Base-by-base conservation (phyloP, 2,113 vertebrate species). In the Petromus typicus region DNA sequence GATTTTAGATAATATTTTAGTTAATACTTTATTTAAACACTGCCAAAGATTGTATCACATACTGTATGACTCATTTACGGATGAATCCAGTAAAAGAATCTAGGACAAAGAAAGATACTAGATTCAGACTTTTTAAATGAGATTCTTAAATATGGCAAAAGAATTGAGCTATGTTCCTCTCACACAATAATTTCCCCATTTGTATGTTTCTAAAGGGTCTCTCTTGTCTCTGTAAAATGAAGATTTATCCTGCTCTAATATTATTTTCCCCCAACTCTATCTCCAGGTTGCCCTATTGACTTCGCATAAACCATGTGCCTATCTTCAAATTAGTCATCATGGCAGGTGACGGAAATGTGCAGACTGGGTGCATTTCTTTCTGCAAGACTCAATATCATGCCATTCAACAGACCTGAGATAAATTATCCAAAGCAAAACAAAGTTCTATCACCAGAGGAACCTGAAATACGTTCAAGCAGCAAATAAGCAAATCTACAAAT, bases 201-300 rank as follows among this genome's bases (percentile, higher is more conserved):
- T 45, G 57, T 59, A 13, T 43, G 1, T 69, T 82, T 7, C 83
- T 20, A 64, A 73, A 87, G 12, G 78, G 4, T 0, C 1, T 75
- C 0, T 67, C 6, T 69, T 89, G 5, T 51, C 17, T 80, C 54
- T n/a, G 3, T 51, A 22, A 73, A 51, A 30, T 66, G 34, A 37
- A 5, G 3, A 66, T 5, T 9, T 32, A 30, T 54, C 13, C 10
- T 73, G 1, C 0, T 57, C 2, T 16, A 2, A 13, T 66, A 64
- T 0, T 37, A 7, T 2, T 54, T 34, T 83, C 18, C 63, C 6
- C 45, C 16, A 32, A 34, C 2, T 37, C 18, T 27, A 40, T 18
- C 13, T 43, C 14, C 14, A 91, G 3, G 18, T 14, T 61, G 25
- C 18, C 34, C 61, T 3, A 66, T 20, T 89, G 59, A 0, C 6